Conservation (phyloP, 2,888 invertebrate genomes). For the Oscheius myriophilus region DNA sequence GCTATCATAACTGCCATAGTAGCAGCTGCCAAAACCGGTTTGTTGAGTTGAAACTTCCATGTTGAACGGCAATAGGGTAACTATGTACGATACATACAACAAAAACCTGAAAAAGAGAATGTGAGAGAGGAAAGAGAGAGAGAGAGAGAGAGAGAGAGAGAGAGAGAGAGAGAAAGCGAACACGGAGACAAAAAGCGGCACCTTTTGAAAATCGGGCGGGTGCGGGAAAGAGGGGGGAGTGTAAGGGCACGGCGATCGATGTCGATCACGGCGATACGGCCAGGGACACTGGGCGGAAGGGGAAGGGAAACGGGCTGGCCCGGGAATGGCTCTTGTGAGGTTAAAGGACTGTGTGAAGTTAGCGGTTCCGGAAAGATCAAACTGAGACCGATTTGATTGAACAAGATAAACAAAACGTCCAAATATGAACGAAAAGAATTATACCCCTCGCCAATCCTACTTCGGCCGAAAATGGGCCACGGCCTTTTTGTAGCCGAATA, state of each 20-base stretch:
- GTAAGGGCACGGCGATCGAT: constrained; percentile 9
- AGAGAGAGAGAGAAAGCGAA: constrained; percentile 1
- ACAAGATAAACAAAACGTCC: too few species aligned
- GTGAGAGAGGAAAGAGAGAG: background rate
- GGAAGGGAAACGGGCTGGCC: too few species aligned
- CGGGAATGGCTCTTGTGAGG: too few species aligned
- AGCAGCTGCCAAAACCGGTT: constrained; percentile 24
- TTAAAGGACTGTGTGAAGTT: too few species aligned
- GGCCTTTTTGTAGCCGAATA: too few species aligned
- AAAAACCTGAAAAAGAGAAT: constrained; percentile 15
- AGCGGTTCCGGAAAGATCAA: too few species aligned
- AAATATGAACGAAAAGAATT: too few species aligned
- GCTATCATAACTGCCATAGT: constrained; percentile 29
- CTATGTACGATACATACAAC: constrained; percentile 31
- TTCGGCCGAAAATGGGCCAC: too few species aligned
- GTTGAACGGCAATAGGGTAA: background rate
- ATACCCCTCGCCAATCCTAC: too few species aligned
- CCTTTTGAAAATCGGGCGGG: too few species aligned
- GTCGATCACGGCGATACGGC: constrained; percentile 5
- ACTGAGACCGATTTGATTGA: too few species aligned
- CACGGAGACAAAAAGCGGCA: too few species aligned
- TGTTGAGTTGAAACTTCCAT: constrained; percentile 34
- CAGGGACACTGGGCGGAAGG: background rate
- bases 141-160: background rate
- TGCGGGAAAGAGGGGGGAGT: background rate